These are phyloP conservation scores for Typhlichthys subterraneus DNA, from an alignment of 2,797 vertebrate species.

Conservation along the genomic window DNA sequence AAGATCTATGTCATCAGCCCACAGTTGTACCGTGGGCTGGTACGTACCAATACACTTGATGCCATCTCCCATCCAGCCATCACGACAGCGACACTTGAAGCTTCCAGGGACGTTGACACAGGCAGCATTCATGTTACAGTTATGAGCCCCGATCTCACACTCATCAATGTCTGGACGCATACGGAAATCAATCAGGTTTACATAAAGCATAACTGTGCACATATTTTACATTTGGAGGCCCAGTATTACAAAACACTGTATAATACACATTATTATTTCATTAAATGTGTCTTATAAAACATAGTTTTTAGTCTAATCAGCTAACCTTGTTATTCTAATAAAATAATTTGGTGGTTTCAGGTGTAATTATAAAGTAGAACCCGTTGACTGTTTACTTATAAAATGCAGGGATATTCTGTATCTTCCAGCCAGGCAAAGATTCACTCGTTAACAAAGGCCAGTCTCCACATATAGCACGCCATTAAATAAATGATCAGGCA, in stretches of 20 bases:
- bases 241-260: background rate
- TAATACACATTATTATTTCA: background rate
- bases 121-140: constrained; percentile 88
- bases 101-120: constrained; percentile 91
- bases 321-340: background rate
- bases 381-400: background rate
- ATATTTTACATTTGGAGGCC: background rate
- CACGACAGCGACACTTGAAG: constrained; percentile 91
- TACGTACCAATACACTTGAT: constrained; percentile 89
- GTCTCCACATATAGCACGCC: background rate
- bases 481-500: constrained; percentile 33
- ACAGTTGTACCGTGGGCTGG: too few species aligned
- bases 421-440: background rate
- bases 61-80: constrained; percentile 90
- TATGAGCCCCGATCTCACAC: constrained; percentile 90
- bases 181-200: background rate
- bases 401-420: background rate
- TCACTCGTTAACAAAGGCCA: constrained; percentile 12
- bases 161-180: constrained; percentile 86
- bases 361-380: background rate
- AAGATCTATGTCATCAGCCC: too few species aligned
- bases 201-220: background rate
- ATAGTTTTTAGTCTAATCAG: background rate
- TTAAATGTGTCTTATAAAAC: background rate
- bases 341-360: constrained; percentile 2